Evolutionary conservation across 2,888 invertebrate species (phyloP), one percentile per base, ranked within the genome.

Genomic region (Incurvaria masculella): DNA sequence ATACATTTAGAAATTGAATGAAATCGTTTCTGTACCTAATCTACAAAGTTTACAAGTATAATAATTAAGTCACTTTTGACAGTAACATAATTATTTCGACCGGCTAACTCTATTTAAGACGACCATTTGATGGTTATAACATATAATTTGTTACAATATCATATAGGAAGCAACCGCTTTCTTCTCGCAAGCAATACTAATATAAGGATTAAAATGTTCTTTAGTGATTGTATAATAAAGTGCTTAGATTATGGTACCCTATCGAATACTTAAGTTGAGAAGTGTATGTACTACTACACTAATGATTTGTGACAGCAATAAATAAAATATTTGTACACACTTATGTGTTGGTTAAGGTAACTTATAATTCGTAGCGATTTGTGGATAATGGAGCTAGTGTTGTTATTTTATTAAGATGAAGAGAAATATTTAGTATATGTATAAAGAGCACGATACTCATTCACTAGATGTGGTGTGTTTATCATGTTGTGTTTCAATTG

Each of bases 321-420:
- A n/a, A 76, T 74, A 73, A 33, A 23, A 33, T 73, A 75, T 74
- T 74, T 78, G 76, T 78, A 76, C 74, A 70, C 72, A 72, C 68
- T 72, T 75, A 75, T 76, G 71, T 69, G 75, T 72, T 75, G 72
- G 74, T 75, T 74, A 70, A 73, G 33, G 73, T 72, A 72, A 75
- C 73, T 70, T 72, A 71, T 72, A 73, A 72, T 68, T 63, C 62
- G 65, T 75, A 73, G 72, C 64, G 64, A 67, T 68, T 72, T 73
- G 70, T 72, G 72, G 69, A 68, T 21, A 71, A 72, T 61, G 65
- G 63, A 67, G 67, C 69, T 72, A 73, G 70, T 59, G 63, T 72
- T 72, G 73, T 75, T 76, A 67, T 71, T 70, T 72, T 69, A 61
- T 68, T 68, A 67, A 62, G 60, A 64, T 63, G 66, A 61, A 67